Percentiles rank a stretch among this genome's conserved stretches.
Conservation (phyloP, 2,797 vertebrate genomes). For the Sciaenops ocellatus region DNA sequence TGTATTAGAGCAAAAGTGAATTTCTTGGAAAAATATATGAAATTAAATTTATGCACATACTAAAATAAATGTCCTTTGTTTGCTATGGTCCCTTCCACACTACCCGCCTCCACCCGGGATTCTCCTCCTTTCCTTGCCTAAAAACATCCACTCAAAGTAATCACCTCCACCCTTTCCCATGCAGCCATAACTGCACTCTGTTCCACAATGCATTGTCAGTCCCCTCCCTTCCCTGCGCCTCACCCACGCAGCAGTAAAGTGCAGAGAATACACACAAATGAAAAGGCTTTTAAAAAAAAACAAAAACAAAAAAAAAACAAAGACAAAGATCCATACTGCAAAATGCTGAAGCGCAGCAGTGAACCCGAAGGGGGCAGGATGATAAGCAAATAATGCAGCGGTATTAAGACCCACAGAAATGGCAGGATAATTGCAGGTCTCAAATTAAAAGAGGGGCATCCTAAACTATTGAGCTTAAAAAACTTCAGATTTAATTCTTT, state of each 20-base stretch:
- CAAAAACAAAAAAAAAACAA: constrained; percentile 32
- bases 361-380: constrained; percentile 45
- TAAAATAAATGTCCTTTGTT: constrained; percentile 53
- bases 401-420: constrained; percentile 67
- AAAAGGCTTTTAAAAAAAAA: constrained; percentile 56
- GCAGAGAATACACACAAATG: constrained; percentile 85
- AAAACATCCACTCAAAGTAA: constrained; percentile 77
- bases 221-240: constrained; percentile 77
- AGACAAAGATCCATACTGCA: constrained; percentile 67
- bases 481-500: constrained; percentile 54
- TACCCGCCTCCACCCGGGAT: constrained; percentile 59
- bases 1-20: constrained; percentile 11
- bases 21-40: constrained; percentile 15
- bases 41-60: constrained; percentile 26
- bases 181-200: constrained; percentile 72
- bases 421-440: constrained; percentile 74
- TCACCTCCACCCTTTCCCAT: constrained; percentile 63
- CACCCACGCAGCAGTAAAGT: constrained; percentile 89
- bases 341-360: constrained; percentile 67
- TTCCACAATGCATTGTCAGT: constrained; percentile 78
- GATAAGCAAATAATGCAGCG: constrained; percentile 62
- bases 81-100: constrained; percentile 63
- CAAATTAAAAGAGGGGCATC: constrained; percentile 25
- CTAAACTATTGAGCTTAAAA: constrained; percentile 59
- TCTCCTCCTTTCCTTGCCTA: constrained; percentile 84